These are phyloP conservation scores for Trachythela sp. DNA, from an alignment of 64 coral and sea anemone genomes.

Conservation along the genomic window DNA sequence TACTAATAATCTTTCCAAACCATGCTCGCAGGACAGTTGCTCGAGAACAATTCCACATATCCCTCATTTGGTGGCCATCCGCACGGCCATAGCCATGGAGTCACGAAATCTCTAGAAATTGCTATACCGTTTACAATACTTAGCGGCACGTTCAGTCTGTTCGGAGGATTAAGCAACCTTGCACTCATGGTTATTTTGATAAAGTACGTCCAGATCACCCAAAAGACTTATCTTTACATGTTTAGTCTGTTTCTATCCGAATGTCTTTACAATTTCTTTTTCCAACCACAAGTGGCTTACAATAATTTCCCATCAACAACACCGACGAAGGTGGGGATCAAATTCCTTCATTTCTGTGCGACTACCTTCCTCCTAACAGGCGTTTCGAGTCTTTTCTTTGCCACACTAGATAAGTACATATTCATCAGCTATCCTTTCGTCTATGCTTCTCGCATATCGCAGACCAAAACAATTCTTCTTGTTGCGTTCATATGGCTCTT, in stretches of 20 bases:
- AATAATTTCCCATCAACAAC: not conserved
- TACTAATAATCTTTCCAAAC: no score
- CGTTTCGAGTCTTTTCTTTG: not conserved
- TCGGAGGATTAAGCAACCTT: not conserved
- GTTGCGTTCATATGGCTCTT: not conserved
- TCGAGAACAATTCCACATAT: not conserved
- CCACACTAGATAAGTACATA: not conserved
- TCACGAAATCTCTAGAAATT: not conserved
- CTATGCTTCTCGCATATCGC: not conserved
- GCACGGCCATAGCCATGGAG: not conserved
- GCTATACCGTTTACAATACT: not conserved
- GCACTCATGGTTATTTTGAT: not conserved
- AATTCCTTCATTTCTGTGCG: not conserved
- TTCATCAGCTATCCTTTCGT: not conserved
- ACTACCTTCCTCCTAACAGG: not conserved
- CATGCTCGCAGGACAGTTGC: not conserved
- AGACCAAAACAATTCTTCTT: not conserved
- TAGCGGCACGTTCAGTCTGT: not conserved
- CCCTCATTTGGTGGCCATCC: not conserved
- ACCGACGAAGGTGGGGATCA: not conserved
- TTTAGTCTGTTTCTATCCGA: not conserved
- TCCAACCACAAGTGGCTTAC: not conserved
- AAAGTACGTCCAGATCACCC: not conserved
- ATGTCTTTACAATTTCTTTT: not conserved
- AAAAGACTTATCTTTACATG: not conserved